phyloP scores from a whole-genome alignment of 2,113 vertebrate genomes.

The Ochotona curzoniae region DNA sequence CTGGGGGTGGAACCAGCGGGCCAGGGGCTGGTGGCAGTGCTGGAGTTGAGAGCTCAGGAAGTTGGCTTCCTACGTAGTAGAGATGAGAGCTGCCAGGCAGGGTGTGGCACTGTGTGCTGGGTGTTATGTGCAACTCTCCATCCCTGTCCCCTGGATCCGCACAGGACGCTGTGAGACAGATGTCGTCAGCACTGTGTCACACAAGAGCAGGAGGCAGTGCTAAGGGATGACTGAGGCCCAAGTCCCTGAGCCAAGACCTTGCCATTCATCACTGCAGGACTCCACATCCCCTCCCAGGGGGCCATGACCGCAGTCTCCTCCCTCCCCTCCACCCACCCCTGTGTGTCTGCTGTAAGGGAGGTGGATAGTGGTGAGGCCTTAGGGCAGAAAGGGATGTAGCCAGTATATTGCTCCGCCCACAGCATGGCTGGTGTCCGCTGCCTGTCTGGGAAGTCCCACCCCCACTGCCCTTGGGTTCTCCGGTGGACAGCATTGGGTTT shows the following conservation, averaged over 20 bases:
- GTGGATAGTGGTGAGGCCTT: not conserved
- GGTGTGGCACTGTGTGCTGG: no score
- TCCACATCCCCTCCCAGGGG: not conserved
- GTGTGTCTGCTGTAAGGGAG: fast-evolving
- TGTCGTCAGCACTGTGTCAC: not conserved
- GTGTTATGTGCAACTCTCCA: fast-evolving
- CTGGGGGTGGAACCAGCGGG: not conserved
- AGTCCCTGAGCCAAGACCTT: not conserved
- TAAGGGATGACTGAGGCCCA: not conserved
- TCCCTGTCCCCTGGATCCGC: not conserved
- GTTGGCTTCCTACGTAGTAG: fast-evolving
- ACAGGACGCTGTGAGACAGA: not conserved
- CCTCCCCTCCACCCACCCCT: not conserved
- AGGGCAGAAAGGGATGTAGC: not conserved
- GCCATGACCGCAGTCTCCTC: not conserved
- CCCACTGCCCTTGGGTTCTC: fast-evolving
- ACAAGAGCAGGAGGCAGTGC: not conserved
- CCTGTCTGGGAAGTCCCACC: not conserved
- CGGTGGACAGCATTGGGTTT: not conserved
- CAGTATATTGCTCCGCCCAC: not conserved
- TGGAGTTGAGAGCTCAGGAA: not conserved
- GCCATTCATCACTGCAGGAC: not conserved
- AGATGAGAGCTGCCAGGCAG: no score
- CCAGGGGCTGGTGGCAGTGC: no score
- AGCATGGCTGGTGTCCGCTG: not conserved